A percentile compares a stretch with the other conserved stretches of the same genome.
Evolutionary conservation across 1,140 invertebrate genomes (phyloP).

Genomic region (Caerostris extrusa): DNA sequence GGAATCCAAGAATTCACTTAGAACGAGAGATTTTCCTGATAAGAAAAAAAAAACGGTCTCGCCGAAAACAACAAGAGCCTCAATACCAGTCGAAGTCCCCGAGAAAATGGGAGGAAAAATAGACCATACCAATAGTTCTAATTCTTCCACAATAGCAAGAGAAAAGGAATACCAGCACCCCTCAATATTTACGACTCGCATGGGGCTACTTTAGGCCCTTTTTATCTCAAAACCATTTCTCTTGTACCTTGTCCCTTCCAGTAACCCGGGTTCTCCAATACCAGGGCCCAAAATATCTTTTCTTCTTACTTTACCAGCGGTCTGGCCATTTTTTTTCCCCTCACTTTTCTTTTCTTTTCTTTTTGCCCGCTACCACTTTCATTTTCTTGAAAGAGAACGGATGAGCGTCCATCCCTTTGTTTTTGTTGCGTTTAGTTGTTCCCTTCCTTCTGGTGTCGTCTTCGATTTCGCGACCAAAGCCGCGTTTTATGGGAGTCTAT

Average conservation of each 20-base stretch:
- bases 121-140: constrained; percentile 60
- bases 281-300: constrained; percentile 43
- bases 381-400: constrained; percentile 69
- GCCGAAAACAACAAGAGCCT: not conserved
- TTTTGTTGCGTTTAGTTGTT: constrained; percentile 73
- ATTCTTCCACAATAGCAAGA: constrained; percentile 56
- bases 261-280: constrained; percentile 41
- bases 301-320: constrained; percentile 55
- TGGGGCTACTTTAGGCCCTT: constrained; percentile 72
- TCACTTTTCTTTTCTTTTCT: not conserved
- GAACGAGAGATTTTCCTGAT: constrained; percentile 9
- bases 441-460: constrained; percentile 65
- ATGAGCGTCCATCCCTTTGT: constrained; percentile 59
- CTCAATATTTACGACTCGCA: constrained; percentile 66
- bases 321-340: not conserved
- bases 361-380: constrained; percentile 59
- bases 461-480: constrained; percentile 77
- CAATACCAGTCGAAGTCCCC: not conserved
- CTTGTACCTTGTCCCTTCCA: constrained; percentile 55
- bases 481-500: constrained; percentile 72
- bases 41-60: not conserved
- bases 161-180: constrained; percentile 15
- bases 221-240: constrained; percentile 70
- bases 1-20: not conserved
- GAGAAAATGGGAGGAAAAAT: constrained; percentile 38